These are phyloP conservation scores for Malurus splendens DNA, from an alignment of 2,797 vertebrate genomes.

Conservation along the genomic window DNA sequence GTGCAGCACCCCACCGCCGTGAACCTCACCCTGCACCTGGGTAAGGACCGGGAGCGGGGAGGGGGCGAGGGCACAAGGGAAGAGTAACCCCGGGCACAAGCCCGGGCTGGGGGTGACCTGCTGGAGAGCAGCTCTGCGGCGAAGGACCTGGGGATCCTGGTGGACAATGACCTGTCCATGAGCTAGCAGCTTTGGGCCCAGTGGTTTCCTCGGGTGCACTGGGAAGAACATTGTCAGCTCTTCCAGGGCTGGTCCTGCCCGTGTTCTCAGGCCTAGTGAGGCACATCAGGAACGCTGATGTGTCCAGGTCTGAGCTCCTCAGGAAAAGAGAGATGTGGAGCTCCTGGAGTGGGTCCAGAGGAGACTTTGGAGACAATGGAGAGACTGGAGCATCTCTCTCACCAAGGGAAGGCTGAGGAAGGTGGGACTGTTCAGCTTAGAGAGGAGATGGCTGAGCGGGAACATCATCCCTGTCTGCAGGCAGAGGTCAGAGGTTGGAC, in stretches of 20 bases:
- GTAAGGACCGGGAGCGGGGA: slow-evolving; percentile 69
- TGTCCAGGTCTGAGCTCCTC: not conserved
- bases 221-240: accelerated
- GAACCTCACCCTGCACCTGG: slow-evolving; percentile 94
- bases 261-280: not conserved
- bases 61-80: accelerated
- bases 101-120: not conserved
- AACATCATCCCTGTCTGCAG: not conserved
- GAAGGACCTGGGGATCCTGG: not conserved
- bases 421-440: not conserved
- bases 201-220: not conserved
- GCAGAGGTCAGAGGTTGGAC: not conserved
- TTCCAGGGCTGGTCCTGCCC: not conserved
- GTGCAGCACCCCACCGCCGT: slow-evolving; percentile 92
- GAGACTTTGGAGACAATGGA: not conserved
- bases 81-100: accelerated
- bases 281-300: not conserved
- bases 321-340: not conserved
- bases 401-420: not conserved
- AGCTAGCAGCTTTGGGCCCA: accelerated
- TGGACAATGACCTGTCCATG: not conserved
- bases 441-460: not conserved
- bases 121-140: not conserved
- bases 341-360: not conserved
- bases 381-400: not conserved